Percentiles rank a stretch among this genome's conserved stretches.
These are phyloP conservation scores for Gorsachius goisagi DNA, from an alignment of 2,113 vertebrate genomes.

Conservation along the genomic window DNA sequence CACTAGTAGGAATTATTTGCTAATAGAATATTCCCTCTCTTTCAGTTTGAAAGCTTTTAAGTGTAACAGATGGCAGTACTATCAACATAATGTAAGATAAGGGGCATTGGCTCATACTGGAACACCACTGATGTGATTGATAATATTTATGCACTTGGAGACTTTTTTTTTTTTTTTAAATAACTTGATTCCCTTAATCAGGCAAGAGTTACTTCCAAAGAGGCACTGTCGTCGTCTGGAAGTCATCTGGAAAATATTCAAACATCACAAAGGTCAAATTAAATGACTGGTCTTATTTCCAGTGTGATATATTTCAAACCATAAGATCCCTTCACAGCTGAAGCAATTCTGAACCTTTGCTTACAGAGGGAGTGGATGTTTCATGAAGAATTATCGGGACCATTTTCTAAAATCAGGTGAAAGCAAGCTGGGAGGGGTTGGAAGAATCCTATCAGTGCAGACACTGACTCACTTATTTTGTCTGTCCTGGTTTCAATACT, in stretches of 20 bases:
- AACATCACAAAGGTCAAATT: background rate
- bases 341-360: background rate
- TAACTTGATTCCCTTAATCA: background rate
- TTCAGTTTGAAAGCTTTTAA: constrained; percentile 13
- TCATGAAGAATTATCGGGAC: background rate
- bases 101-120: background rate
- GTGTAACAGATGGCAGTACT: background rate
- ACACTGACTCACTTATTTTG: background rate
- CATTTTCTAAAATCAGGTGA: background rate
- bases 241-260: constrained; percentile 13
- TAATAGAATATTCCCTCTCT: background rate
- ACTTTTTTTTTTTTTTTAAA: background rate
- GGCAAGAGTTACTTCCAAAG: background rate
- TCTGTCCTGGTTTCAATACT: background rate
- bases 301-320: background rate
- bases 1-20: background rate
- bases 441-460: fast-evolving
- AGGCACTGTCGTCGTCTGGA: background rate
- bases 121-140: background rate
- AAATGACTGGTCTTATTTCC: constrained; percentile 11
- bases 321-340: background rate
- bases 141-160: background rate
- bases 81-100: background rate
- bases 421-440: background rate
- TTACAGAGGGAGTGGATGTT: background rate